These are phyloP conservation scores for Esox masquinongy DNA, from an alignment of 2,797 vertebrate genomes.

Conservation along the genomic window DNA sequence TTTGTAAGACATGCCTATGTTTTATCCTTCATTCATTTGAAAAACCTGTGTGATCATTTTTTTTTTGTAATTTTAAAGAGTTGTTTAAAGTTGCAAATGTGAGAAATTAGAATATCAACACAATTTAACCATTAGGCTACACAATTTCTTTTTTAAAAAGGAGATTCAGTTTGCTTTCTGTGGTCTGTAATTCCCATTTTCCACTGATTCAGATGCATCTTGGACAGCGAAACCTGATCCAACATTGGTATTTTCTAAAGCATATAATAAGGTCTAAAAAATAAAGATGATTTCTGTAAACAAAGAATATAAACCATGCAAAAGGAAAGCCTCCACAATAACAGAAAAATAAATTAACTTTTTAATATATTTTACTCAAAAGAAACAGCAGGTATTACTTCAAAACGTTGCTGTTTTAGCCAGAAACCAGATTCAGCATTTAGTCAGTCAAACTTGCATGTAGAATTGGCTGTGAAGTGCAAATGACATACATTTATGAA, in stretches of 20 bases:
- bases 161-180: not conserved
- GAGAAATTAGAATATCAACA: too few species aligned
- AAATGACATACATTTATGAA: not conserved
- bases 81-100: too few species aligned
- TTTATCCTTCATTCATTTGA: too few species aligned
- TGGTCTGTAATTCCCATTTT: not conserved
- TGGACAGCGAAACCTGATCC: not conserved
- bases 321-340: too few species aligned
- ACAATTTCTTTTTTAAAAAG: not conserved
- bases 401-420: not conserved
- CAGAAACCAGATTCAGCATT: not conserved
- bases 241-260: not conserved
- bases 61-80: too few species aligned
- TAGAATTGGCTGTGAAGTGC: not conserved
- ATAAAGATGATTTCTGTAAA: not conserved
- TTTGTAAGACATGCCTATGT: too few species aligned
- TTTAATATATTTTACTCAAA: not conserved
- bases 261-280: not conserved
- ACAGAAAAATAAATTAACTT: not conserved
- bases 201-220: not conserved
- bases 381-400: not conserved
- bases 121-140: too few species aligned
- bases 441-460: slow-evolving; percentile 20
- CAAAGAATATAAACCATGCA: too few species aligned
- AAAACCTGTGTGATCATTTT: too few species aligned